Evolutionary conservation across 1,140 invertebrate species (phyloP), one percentile per base, ranked within the genome.

Genomic region (Aphis craccivora): DNA sequence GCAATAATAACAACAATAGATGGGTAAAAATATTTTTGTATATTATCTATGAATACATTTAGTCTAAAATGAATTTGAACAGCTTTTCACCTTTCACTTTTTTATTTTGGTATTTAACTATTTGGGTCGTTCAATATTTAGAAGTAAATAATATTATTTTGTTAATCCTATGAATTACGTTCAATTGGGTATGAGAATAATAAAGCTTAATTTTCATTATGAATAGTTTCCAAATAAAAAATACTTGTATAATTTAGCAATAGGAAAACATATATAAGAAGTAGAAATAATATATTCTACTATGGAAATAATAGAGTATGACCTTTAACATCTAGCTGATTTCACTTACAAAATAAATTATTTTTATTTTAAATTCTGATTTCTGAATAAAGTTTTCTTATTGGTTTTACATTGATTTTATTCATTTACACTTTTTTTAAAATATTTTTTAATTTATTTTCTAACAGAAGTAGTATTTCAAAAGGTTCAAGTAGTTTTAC

Each of bases 71-170:
- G 87, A 89, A 55, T 55, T 53, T 55, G 8, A 89, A 89, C 6
- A 55, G 87, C 5, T 55, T 53, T 89, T 90, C 23, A 60, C 88
- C 88, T 90, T 90, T 90, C 88, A 90, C 51, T 90, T 90, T 89
- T 60, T 60, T 55, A 22, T 90, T 40, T 40, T 55, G 1, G 7
- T 25, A 53, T 89, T 22, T 89, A 5, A 22, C n/a, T 40, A n/a
- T 87, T 20, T 22, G 18, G 30, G 30, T 48, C 18, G n/a, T 89
- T 89, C 23, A 40, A 51, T 89, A 55, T 89, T 6, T 89, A 18
- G 30, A 48, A 18, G 43, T 48, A 87, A 2, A 25, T 51, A 25
- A 76, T 81, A 40, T 84, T 35, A 53, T 2, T 53, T 89, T 53
- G 48, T 37, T 53, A 89, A 25, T 53, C 22, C 20, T 53, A 53